Evolutionary conservation across 2,797 vertebrate species (phyloP), one percentile per base, ranked within the genome.

Genomic region (Enteromius viviparus): DNA sequence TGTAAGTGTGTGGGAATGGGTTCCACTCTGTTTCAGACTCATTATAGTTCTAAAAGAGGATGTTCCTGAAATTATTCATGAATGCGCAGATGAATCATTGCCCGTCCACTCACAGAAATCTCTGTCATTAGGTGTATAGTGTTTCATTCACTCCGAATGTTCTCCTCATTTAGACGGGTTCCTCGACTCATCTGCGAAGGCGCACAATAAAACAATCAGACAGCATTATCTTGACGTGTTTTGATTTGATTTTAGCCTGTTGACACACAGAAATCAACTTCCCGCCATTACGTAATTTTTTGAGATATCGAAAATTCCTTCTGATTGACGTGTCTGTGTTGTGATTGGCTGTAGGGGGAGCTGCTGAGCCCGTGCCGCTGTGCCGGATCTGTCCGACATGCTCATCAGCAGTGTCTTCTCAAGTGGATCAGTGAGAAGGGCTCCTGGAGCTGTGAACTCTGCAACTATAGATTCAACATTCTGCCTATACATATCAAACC

Each of bases 381-480:
- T 1, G 96, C 98, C 32, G 97, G 97, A 58, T 97, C 97, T 0
- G 97, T 98, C 71, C 94, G 97, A 2, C 96, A 98, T 89, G 97
- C 97, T 0, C 97, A 98, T 90, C 97, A 98, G 89, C 95, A 96
- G 78, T 98, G 97, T 91, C 94, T 98, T n/a, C 93, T 98, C 69
- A 98, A 98, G 89, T 98, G 97, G 97, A 98, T 98, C 92, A 98
- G 97, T 53, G 97, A 98, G 91, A 94, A 96, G 21, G 97, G 97
- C 77, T 97, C 96, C 79, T 98, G 97, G 97, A 97, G 96, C 89
- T 98, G 97, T 26, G 97, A 98, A 87, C 96, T 98, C 79, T 98
- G 97, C 95, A 97, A 97, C 89, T 98, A 98, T 83, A 95, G 96
- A 93, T 98, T 97, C 93, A 96, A 97, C 70, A 95, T 98, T 84